Conservation (phyloP, 2,113 vertebrate species). For the Cisticola juncidis region DNA sequence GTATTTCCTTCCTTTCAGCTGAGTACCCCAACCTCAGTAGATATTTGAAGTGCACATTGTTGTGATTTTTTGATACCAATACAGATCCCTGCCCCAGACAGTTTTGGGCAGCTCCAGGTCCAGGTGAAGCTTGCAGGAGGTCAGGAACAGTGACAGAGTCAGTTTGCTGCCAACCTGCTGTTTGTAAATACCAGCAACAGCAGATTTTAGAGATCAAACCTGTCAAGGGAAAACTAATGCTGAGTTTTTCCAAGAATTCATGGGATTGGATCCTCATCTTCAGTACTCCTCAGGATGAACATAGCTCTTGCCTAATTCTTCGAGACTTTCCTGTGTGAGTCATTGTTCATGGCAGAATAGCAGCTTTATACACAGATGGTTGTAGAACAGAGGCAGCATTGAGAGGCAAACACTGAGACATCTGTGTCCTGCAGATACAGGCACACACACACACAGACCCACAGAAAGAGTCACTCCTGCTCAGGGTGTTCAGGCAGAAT, state of each 20-base stretch:
- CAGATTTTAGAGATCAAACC: neutral
- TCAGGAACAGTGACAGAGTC: neutral
- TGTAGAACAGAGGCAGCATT: constrained; percentile 60
- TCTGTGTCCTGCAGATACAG: constrained; percentile 46
- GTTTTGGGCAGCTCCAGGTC: neutral
- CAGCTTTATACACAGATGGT: constrained; percentile 66
- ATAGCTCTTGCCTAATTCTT: constrained; percentile 48
- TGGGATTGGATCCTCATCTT: neutral
- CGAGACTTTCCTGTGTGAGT: constrained; percentile 51
- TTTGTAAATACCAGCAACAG: neutral
- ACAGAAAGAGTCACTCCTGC: constrained; percentile 34
- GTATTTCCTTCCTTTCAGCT: neutral
- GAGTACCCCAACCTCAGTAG: neutral
- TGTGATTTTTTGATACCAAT: neutral
- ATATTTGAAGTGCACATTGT: neutral
- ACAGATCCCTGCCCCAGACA: neutral
- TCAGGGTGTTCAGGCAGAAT: constrained; percentile 36
- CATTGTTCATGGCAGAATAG: constrained; percentile 61
- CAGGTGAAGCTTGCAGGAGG: neutral
- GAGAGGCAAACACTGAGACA: constrained; percentile 53
- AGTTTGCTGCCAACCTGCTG: neutral
- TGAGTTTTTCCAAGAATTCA: constrained; percentile 40
- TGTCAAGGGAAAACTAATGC: constrained; percentile 4
- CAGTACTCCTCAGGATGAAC: neutral
- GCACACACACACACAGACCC: constrained; percentile 19